Conservation (phyloP, 1,140 invertebrate species). For the Tribolium madens region DNA sequence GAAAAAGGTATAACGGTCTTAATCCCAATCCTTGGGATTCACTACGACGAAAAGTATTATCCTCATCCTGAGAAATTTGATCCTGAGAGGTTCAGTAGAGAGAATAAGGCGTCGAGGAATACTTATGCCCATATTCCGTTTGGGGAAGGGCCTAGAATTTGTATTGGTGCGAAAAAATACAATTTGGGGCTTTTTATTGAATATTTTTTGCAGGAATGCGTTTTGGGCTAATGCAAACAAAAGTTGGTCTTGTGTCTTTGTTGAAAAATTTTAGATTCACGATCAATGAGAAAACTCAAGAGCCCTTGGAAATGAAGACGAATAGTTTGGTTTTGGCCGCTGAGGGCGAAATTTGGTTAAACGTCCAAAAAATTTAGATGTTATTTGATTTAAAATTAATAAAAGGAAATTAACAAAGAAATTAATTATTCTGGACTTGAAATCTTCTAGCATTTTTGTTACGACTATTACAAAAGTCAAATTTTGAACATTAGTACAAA, state of each 20-base stretch:
- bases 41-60: slow-evolving; percentile 68
- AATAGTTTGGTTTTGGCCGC: slow-evolving; percentile 14
- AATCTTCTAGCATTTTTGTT: too few relatives aligned
- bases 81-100: slow-evolving; percentile 67
- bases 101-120: slow-evolving; percentile 59
- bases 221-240: slow-evolving; percentile 59
- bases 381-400: too few relatives aligned
- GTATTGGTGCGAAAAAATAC: slow-evolving; percentile 74
- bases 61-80: slow-evolving; percentile 71
- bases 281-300: slow-evolving; percentile 34
- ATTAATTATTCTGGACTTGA: too few relatives aligned
- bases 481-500: too few relatives aligned
- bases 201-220: slow-evolving; percentile 62
- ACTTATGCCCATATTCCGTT: slow-evolving; percentile 79
- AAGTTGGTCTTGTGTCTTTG: slow-evolving; percentile 54
- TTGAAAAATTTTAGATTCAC: slow-evolving; percentile 49
- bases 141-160: slow-evolving; percentile 81
- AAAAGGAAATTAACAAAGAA: too few relatives aligned
- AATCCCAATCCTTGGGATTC: slow-evolving; percentile 62
- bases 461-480: too few relatives aligned
- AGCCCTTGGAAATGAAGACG: slow-evolving; percentile 25
- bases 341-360: slow-evolving; percentile 43
- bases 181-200: too few relatives aligned
- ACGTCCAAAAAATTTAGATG: too few relatives aligned
- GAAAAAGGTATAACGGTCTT: slow-evolving; percentile 62